These are phyloP conservation scores for Epistrophe grossulariae DNA, from an alignment of 2,888 invertebrate species.

Conservation along the genomic window DNA sequence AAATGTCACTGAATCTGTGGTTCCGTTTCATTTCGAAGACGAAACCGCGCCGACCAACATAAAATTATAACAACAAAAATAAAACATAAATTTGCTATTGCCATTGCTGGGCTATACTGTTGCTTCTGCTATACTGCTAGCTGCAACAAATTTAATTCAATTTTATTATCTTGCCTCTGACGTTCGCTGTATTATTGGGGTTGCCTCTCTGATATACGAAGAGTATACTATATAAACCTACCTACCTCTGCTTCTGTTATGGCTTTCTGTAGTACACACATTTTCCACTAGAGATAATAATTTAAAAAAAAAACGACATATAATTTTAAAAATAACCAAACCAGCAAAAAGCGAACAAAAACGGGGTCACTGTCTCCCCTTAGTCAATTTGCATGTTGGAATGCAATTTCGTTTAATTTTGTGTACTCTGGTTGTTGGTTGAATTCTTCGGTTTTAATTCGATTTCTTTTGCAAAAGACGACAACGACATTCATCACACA, in stretches of 20 bases:
- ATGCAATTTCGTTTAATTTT: conserved; percentile 71
- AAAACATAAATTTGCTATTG: conserved; percentile 16
- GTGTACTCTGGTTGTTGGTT: conserved; percentile 46
- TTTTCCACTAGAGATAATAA: conserved; percentile 49
- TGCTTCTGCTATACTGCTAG: background rate
- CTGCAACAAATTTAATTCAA: conserved; percentile 65
- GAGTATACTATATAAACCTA: background rate
- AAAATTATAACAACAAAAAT: conserved; percentile 45
- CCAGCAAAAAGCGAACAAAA: conserved; percentile 40
- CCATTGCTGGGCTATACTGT: conserved; percentile 6
- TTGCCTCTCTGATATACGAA: conserved; percentile 30
- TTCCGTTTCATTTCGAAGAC: conserved; percentile 63
- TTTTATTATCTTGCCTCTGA: conserved; percentile 66
- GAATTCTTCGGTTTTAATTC: conserved; percentile 51
- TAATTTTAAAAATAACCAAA: conserved; percentile 74
- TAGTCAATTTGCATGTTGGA: conserved; percentile 72
- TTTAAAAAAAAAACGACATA: conserved; percentile 37
- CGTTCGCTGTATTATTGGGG: conserved; percentile 53
- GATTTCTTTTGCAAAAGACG: conserved; percentile 59
- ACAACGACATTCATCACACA: conserved; percentile 64
- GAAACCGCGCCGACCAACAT: conserved; percentile 44
- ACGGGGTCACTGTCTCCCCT: conserved; percentile 75
- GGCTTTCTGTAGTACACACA: conserved; percentile 31
- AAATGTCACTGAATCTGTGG: conserved; percentile 74
- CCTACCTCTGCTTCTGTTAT: conserved; percentile 13